These are phyloP conservation scores for Merodon equestris DNA, from an alignment of 2,888 invertebrate genomes.

Conservation along the genomic window DNA sequence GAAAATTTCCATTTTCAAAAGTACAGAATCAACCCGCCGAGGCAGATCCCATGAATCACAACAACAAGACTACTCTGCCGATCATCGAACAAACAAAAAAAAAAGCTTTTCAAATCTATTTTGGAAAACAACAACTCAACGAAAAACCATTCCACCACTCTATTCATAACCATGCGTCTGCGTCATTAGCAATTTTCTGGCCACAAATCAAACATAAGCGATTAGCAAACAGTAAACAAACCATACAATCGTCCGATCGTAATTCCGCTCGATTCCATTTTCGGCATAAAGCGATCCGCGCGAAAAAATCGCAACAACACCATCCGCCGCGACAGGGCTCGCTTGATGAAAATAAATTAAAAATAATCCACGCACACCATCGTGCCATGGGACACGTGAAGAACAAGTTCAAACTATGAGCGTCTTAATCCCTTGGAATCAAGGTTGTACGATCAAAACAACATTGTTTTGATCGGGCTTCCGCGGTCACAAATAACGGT, in stretches of 20 bases:
- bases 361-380: slow-evolving; percentile 20
- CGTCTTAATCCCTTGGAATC: slow-evolving; percentile 43
- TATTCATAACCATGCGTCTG: too few species aligned
- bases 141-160: too few species aligned
- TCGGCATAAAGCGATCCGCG: slow-evolving; percentile 7
- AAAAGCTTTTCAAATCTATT: slow-evolving; percentile 4
- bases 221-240: neutral
- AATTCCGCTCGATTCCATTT: slow-evolving; percentile 4
- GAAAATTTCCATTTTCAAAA: neutral
- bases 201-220: too few species aligned
- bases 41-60: slow-evolving; percentile 26
- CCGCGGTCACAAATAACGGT: too few species aligned
- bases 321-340: neutral
- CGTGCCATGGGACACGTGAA: neutral
- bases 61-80: slow-evolving; percentile 4
- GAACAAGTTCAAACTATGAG: slow-evolving; percentile 25
- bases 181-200: too few species aligned
- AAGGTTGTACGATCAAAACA: slow-evolving; percentile 37
- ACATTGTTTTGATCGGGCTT: too few species aligned
- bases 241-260: neutral
- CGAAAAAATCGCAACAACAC: neutral
- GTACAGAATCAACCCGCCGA: neutral
- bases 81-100: neutral
- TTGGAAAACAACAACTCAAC: too few species aligned
- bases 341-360: slow-evolving; percentile 39